These are phyloP conservation scores for Myotis findleyi DNA, from an alignment of 2,797 vertebrate genomes.

Conservation along the genomic window DNA sequence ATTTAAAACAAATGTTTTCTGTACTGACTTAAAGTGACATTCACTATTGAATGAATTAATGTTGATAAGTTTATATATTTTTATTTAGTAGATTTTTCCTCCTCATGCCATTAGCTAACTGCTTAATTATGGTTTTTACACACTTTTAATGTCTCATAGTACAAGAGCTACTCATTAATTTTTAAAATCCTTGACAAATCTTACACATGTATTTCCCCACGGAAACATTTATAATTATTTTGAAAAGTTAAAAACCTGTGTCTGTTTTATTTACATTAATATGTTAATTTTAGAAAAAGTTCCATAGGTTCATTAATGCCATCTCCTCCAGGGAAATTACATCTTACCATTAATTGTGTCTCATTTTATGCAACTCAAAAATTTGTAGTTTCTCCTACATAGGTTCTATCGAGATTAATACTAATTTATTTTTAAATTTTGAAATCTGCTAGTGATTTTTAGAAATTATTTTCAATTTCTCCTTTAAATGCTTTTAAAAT, in stretches of 20 bases:
- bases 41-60: neutral
- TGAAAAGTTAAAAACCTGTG: neutral
- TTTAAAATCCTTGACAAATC: neutral
- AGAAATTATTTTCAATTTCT: neutral
- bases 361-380: neutral
- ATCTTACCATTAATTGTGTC: neutral
- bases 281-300: neutral
- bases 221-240: slow-evolving; percentile 9
- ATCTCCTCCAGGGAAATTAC: neutral
- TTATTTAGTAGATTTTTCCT: neutral
- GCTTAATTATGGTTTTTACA: neutral
- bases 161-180: neutral
- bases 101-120: neutral
- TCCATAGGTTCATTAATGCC: neutral
- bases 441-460: neutral
- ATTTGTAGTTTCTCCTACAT: neutral
- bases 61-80: neutral
- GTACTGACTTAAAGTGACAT: neutral
- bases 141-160: neutral
- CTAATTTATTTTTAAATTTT: neutral
- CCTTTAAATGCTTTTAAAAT: neutral
- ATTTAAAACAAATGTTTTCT: neutral
- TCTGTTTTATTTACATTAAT: neutral
- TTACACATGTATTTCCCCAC: neutral
- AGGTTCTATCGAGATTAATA: neutral